Conservation (phyloP, 2,888 invertebrate species). For the Chrysolina haemoptera region DNA sequence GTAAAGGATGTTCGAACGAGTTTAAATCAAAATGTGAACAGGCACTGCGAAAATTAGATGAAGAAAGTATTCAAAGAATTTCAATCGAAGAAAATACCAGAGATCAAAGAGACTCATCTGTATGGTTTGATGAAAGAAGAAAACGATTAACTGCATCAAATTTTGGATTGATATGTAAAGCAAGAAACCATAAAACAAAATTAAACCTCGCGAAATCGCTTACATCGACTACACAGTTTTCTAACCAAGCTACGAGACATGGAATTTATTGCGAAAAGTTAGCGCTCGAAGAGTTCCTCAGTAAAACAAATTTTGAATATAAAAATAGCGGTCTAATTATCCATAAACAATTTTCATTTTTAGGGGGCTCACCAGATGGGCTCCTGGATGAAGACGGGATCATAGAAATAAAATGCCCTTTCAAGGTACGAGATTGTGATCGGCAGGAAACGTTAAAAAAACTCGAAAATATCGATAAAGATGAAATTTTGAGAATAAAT, state of each 20-base stretch:
- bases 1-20: no score
- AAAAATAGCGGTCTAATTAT: conserved; percentile 13
- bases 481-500: no score
- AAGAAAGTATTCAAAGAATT: no score
- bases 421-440: conserved; percentile 26
- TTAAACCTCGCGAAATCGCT: conserved; percentile 8
- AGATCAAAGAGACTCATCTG: no score
- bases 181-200: neutral
- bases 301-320: neutral
- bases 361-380: conserved; percentile 28
- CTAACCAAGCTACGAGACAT: neutral
- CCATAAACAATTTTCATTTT: conserved; percentile 15
- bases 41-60: no score
- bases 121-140: no score
- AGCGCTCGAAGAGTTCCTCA: no score
- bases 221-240: neutral
- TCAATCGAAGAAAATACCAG: no score
- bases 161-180: no score
- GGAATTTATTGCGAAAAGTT: no score
- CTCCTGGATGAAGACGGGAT: conserved; percentile 29
- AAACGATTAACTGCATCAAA: no score
- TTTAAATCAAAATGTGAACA: no score
- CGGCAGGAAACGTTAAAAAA: conserved; percentile 15
- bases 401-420: conserved; percentile 37
- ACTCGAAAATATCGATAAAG: neutral